Percentiles rank a stretch among this genome's conserved stretches.
phyloP scores from a whole-genome alignment of 2,797 vertebrate genomes.

The Pangasius djambal region DNA sequence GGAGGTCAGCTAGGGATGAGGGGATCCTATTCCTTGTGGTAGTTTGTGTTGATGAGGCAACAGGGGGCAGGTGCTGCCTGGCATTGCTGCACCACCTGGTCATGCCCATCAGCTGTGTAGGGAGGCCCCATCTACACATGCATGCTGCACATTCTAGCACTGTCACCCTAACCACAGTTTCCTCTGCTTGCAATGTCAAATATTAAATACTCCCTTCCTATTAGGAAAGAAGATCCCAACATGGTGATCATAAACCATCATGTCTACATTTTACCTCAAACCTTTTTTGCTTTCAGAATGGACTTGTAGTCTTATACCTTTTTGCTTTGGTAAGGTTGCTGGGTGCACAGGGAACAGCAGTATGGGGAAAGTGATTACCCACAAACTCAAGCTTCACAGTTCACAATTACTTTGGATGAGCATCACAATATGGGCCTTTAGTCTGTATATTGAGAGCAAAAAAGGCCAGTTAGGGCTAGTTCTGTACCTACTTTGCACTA shows the following conservation, averaged over 20 bases:
- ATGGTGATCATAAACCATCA: slow-evolving; percentile 47
- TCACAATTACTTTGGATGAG: slow-evolving; percentile 51
- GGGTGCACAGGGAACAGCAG: slow-evolving; percentile 39
- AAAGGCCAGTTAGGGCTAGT: neutral
- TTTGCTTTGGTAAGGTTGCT: slow-evolving; percentile 51
- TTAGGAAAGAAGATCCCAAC: slow-evolving; percentile 56
- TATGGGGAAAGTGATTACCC: slow-evolving; percentile 50
- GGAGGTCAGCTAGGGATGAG: slow-evolving; percentile 28
- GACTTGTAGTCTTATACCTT: slow-evolving; percentile 28
- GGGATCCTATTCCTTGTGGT: slow-evolving; percentile 41
- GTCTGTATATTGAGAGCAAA: slow-evolving; percentile 33
- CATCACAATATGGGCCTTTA: slow-evolving; percentile 42
- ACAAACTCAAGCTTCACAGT: slow-evolving; percentile 50
- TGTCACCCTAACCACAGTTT: slow-evolving; percentile 61
- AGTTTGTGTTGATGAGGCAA: slow-evolving; percentile 57
- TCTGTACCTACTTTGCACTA: neutral
- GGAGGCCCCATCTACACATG: slow-evolving; percentile 39
- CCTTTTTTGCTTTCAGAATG: neutral
- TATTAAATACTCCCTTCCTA: slow-evolving; percentile 61
- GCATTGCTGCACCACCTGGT: slow-evolving; percentile 53
- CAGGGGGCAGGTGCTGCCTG: slow-evolving; percentile 49
- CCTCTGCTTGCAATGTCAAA: slow-evolving; percentile 61
- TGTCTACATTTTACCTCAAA: slow-evolving; percentile 11
- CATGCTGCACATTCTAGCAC: slow-evolving; percentile 59
- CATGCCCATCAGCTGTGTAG: slow-evolving; percentile 47